phyloP scores from a whole-genome alignment of 1,140 invertebrate genomes.

The Pantala flavescens region DNA sequence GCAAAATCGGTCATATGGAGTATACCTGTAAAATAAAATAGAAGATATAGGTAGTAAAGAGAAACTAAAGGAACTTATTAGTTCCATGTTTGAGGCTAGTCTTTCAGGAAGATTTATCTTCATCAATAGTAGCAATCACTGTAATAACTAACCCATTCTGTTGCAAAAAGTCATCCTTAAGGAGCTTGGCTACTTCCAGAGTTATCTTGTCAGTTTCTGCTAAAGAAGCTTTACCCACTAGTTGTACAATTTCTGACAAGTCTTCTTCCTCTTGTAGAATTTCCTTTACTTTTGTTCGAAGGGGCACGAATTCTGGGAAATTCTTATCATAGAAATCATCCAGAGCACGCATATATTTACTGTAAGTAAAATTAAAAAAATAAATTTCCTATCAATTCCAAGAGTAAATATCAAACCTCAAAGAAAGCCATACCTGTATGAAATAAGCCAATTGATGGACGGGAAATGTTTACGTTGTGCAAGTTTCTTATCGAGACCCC shows the following conservation, averaged over 20 bases:
- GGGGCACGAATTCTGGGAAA: constrained; percentile 95
- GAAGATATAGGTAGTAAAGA: not conserved
- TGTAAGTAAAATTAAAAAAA: constrained; percentile 37
- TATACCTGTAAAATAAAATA: constrained; percentile 58
- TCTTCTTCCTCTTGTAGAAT: constrained; percentile 99
- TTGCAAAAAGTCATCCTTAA: constrained; percentile 99
- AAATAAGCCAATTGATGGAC: constrained; percentile 99
- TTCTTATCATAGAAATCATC: constrained; percentile 99
- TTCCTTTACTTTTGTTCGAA: constrained; percentile 88
- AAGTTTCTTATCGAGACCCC: constrained; percentile 98
- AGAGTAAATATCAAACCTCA: not conserved
- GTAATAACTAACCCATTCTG: constrained; percentile 67
- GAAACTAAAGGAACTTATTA: constrained; percentile 16
- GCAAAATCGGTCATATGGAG: constrained; percentile 94
- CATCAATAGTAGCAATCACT: not conserved
- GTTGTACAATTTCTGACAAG: constrained; percentile 97
- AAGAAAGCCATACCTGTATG: constrained; percentile 57
- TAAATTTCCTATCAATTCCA: not conserved
- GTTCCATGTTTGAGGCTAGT: not conserved
- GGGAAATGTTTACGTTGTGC: constrained; percentile 99
- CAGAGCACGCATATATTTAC: constrained; percentile 95
- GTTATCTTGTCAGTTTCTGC: constrained; percentile 99
- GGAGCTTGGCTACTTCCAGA: constrained; percentile 92
- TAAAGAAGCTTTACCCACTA: constrained; percentile 97
- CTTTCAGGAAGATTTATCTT: not conserved